Conservation (phyloP, 2,797 vertebrate species). For the Euthynnus affinis region DNA sequence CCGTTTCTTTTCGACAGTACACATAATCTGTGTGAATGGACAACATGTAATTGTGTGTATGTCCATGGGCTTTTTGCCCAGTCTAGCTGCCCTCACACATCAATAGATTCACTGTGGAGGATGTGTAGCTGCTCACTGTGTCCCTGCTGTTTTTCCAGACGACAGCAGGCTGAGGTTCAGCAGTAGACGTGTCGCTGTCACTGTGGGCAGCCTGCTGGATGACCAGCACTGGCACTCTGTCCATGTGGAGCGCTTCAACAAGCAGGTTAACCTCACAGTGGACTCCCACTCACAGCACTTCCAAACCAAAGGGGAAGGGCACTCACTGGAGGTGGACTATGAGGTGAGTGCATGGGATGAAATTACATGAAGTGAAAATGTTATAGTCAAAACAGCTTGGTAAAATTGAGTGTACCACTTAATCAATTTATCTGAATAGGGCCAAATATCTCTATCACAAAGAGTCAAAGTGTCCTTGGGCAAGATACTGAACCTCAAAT, state of each 20-base stretch:
- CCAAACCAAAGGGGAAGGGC: slow-evolving; percentile 91
- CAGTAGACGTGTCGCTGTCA: slow-evolving; percentile 86
- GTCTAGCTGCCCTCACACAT: slow-evolving; percentile 22
- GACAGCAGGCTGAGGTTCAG: slow-evolving; percentile 90
- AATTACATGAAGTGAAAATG: slow-evolving; percentile 19
- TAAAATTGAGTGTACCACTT: slow-evolving; percentile 15
- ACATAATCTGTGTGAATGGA: not conserved
- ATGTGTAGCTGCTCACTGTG: slow-evolving; percentile 19
- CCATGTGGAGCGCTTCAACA: slow-evolving; percentile 95
- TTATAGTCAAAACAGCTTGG: not conserved
- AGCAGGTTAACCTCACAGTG: slow-evolving; percentile 96
- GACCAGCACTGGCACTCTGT: slow-evolving; percentile 98
- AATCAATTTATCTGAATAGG: slow-evolving; percentile 26
- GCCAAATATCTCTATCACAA: not conserved
- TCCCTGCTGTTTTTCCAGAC: slow-evolving; percentile 77
- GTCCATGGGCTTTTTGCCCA: not conserved
- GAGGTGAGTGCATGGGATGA: slow-evolving; percentile 83
- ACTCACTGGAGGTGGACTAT: slow-evolving; percentile 96
- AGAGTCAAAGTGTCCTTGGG: not conserved
- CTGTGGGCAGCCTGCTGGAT: slow-evolving; percentile 94
- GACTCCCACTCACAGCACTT: slow-evolving; percentile 94
- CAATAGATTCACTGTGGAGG: not conserved
- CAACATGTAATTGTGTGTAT: not conserved
- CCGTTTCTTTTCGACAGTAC: not conserved
- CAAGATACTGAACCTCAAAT: too few species aligned